Evolutionary conservation across 2,888 invertebrate species (phyloP).

Genomic region (Alitta virens): DNA sequence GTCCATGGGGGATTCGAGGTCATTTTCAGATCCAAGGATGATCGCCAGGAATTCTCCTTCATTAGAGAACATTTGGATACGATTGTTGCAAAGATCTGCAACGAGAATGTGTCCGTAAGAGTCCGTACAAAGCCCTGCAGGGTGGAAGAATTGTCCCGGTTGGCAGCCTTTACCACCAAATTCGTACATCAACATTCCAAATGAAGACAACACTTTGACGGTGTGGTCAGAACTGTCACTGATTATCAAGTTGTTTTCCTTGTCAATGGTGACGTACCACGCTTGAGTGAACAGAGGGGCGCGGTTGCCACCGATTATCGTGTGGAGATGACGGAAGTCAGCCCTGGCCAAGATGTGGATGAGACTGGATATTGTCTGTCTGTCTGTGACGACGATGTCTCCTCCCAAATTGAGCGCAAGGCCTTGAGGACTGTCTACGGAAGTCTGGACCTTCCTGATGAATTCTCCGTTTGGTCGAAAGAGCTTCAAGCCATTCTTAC

Average conservation of each 20-base stretch:
- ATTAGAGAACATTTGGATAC: slow-evolving; percentile 10
- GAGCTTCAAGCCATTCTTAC: slow-evolving; percentile 5
- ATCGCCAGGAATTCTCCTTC: slow-evolving; percentile 8
- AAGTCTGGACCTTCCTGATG: not conserved
- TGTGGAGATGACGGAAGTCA: not conserved
- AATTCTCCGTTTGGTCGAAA: not conserved
- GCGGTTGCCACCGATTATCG: slow-evolving; percentile 9
- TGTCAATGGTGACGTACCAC: slow-evolving; percentile 8
- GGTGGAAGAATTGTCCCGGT: slow-evolving; percentile 7
- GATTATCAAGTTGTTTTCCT: not conserved
- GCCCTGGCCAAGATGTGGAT: slow-evolving; percentile 6
- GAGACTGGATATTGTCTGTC: not conserved
- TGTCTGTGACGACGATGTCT: slow-evolving; percentile 8
- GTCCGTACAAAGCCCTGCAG: slow-evolving; percentile 15
- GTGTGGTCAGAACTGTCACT: slow-evolving; percentile 9
- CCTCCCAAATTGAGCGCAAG: not conserved
- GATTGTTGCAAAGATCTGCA: slow-evolving; percentile 10
- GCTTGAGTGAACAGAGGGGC: slow-evolving; percentile 6
- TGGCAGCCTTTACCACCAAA: slow-evolving; percentile 6
- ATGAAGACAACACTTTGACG: slow-evolving; percentile 4
- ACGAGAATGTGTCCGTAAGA: slow-evolving; percentile 13
- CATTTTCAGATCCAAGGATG: not conserved
- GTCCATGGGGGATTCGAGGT: slow-evolving; percentile 6
- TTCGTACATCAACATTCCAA: not conserved
- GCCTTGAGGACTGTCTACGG: slow-evolving; percentile 4